A percentile compares a stretch with the other conserved stretches of the same genome.
These are phyloP conservation scores for Cryptus armator DNA, from an alignment of 2,888 invertebrate species.

Conservation along the genomic window DNA sequence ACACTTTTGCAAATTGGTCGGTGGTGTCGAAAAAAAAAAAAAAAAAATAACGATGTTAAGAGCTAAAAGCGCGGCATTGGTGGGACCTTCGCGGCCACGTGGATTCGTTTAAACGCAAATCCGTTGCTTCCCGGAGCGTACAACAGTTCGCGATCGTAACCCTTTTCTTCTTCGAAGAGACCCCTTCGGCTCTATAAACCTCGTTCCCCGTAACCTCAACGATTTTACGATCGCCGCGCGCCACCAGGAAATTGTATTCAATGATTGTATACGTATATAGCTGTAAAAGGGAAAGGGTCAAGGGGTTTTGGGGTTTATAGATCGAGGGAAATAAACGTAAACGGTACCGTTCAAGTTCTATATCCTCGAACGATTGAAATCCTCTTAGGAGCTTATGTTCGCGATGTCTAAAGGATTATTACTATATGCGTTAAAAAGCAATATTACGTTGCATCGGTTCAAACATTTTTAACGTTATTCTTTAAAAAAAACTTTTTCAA, in stretches of 20 bases:
- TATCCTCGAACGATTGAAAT: conserved; percentile 15
- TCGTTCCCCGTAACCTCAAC: not conserved
- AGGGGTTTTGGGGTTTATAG: not conserved
- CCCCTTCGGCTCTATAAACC: not conserved
- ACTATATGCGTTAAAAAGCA: too few relatives aligned
- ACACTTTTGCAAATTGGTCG: conserved; percentile 2
- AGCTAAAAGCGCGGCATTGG: not conserved
- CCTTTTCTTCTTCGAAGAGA: conserved; percentile 21
- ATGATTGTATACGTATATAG: not conserved
- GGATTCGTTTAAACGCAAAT: conserved; percentile 5
- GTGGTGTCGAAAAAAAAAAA: not conserved
- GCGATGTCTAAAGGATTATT: too few relatives aligned
- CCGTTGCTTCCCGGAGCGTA: not conserved
- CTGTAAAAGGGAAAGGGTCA: conserved; percentile 17
- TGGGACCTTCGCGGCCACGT: conserved; percentile 14
- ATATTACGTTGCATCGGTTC: too few relatives aligned
- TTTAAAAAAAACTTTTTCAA: too few relatives aligned
- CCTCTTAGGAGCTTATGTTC: not conserved
- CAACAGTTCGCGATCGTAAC: not conserved
- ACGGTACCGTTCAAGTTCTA: conserved; percentile 18
- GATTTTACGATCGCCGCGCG: conserved; percentile 50
- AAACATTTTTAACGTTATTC: too few relatives aligned
- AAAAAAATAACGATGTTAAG: not conserved
- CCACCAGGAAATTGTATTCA: conserved; percentile 32
- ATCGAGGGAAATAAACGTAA: conserved; percentile 33